Conservation (phyloP, 2,797 vertebrate genomes). For the Channallabes apus region DNA sequence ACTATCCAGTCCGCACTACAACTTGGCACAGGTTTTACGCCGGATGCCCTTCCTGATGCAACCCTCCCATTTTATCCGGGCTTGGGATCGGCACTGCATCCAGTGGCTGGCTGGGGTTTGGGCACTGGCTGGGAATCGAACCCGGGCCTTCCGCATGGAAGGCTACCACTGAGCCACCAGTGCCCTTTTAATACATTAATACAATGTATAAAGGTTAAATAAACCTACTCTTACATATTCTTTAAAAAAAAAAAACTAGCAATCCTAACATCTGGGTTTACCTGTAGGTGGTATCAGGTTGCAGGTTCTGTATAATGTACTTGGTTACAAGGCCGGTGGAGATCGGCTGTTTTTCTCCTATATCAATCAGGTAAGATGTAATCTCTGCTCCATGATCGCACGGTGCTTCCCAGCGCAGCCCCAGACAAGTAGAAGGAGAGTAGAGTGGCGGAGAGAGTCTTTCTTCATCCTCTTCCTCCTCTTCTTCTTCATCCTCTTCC, state of each 20-base stretch:
- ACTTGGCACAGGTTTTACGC: no score
- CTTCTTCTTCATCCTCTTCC: conserved; percentile 55
- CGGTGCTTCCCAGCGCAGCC: conserved; percentile 88
- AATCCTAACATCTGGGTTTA: conserved; percentile 56
- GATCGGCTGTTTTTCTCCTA: conserved; percentile 89
- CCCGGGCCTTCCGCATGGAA: no score
- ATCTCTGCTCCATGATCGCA: conserved; percentile 92
- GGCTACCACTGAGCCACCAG: no score
- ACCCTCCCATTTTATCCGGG: no score
- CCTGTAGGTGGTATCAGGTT: conserved; percentile 98
- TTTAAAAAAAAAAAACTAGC: background rate
- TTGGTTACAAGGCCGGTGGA: conserved; percentile 81
- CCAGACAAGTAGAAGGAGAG: conserved; percentile 91
- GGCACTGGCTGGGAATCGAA: no score
- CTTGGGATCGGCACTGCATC: no score
- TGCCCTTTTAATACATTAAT: background rate
- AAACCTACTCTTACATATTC: background rate
- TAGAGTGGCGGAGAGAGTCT: conserved; percentile 64
- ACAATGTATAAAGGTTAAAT: background rate
- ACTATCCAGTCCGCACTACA: no score
- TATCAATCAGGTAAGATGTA: conserved; percentile 92
- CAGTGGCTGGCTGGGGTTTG: no score
- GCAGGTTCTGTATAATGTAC: conserved; percentile 87
- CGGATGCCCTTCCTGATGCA: no score
- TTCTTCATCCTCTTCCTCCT: conserved; percentile 63